phyloP scores from a whole-genome alignment of 2,888 invertebrate genomes.

The Ashinkailepas kermadecensis region DNA sequence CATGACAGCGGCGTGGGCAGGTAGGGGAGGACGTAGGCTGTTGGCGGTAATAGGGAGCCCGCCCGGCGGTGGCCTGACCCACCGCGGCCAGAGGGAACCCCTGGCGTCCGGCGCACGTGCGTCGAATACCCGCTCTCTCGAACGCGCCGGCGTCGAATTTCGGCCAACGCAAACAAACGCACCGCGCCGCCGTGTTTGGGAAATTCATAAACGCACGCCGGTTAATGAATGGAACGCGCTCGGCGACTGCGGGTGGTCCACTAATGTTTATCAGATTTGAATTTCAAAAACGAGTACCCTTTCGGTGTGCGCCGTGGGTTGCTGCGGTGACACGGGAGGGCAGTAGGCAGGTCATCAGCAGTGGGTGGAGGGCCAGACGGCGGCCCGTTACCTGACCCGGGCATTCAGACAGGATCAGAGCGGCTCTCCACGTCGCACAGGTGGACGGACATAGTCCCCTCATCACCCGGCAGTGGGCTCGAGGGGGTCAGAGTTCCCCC shows the following conservation, averaged over 20 bases:
- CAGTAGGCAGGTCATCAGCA: too few relatives aligned
- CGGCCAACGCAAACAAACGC: neutral
- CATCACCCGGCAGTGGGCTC: too few relatives aligned
- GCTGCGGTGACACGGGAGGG: neutral
- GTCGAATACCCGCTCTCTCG: neutral
- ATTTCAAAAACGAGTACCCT: neutral
- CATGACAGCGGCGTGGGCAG: neutral
- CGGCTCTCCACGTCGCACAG: too few relatives aligned
- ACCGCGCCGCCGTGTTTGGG: neutral
- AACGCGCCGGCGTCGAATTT: neutral
- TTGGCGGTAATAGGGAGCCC: neutral
- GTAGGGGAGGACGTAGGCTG: neutral
- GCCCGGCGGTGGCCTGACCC: neutral
- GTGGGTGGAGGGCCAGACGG: too few relatives aligned
- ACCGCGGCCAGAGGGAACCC: neutral
- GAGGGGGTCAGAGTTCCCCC: too few relatives aligned
- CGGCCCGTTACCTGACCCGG: too few relatives aligned
- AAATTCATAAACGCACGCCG: constrained; percentile 1
- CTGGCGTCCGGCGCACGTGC: neutral
- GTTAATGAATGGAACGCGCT: neutral
- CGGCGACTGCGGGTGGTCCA: neutral
- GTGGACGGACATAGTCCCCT: too few relatives aligned
- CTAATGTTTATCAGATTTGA: neutral
- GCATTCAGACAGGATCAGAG: too few relatives aligned
- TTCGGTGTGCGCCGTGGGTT: neutral